Percentiles rank a stretch among this genome's conserved stretches.
Evolutionary conservation across 2,888 invertebrate genomes (phyloP).

Genomic region (Tridacna crocea): DNA sequence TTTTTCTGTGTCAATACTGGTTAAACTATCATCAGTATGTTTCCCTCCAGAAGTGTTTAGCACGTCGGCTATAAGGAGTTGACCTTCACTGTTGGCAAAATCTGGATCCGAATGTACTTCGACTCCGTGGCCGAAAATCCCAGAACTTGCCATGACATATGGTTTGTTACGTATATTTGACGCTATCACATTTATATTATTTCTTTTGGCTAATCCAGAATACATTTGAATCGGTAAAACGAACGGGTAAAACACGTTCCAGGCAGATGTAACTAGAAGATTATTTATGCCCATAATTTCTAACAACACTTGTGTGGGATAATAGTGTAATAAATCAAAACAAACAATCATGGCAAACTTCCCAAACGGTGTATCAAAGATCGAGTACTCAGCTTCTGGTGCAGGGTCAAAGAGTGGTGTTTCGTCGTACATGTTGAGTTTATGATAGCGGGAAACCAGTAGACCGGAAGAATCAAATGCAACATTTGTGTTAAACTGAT

Average conservation of each 20-base stretch:
- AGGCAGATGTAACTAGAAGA: conserved; percentile 89
- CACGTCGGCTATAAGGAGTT: conserved; percentile 63
- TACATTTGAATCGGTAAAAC: conserved; percentile 85
- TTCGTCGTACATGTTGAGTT: conserved; percentile 85
- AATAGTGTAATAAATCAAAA: conserved; percentile 92
- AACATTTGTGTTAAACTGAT: conserved; percentile 90
- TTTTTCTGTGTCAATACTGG: neutral
- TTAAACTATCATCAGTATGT: conserved; percentile 8
- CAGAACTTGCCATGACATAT: conserved; percentile 86
- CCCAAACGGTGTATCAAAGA: conserved; percentile 76
- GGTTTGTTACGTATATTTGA: conserved; percentile 89
- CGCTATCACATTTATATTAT: conserved; percentile 87
- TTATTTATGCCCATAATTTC: conserved; percentile 87
- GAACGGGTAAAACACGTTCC: conserved; percentile 92
- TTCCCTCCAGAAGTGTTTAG: conserved; percentile 25
- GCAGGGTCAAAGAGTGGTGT: conserved; percentile 83
- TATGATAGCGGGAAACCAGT: conserved; percentile 89
- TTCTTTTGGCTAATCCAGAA: conserved; percentile 87
- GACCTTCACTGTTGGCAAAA: conserved; percentile 42
- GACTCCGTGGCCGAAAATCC: conserved; percentile 87
- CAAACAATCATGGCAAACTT: conserved; percentile 90
- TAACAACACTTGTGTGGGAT: conserved; percentile 88
- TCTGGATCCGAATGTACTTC: conserved; percentile 57
- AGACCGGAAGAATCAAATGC: conserved; percentile 90
- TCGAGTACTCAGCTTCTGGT: conserved; percentile 63